Evolutionary conservation across 2,888 invertebrate genomes (phyloP).

Genomic region (Brachylomia viminalis): DNA sequence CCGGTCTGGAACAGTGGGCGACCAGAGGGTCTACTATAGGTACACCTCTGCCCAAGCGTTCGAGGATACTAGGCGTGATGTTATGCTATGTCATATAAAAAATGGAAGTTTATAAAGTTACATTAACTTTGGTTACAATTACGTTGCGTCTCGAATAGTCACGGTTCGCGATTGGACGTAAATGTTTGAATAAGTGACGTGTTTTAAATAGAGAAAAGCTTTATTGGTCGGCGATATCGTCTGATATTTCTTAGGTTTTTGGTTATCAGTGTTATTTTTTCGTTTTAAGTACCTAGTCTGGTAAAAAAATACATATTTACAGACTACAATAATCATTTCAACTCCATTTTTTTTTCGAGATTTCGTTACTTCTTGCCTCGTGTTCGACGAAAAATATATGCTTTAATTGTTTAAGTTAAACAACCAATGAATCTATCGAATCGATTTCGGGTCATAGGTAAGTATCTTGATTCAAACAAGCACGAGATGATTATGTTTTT

Average conservation of each 20-base stretch:
- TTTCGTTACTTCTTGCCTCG: neutral
- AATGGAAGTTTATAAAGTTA: neutral
- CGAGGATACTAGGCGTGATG: too few relatives aligned
- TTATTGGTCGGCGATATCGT: conserved; percentile 2
- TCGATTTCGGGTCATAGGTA: neutral
- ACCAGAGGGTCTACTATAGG: too few relatives aligned
- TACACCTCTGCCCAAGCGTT: too few relatives aligned
- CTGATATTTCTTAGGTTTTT: neutral
- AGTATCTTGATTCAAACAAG: neutral
- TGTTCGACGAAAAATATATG: neutral
- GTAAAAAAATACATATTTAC: neutral
- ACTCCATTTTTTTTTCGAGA: neutral
- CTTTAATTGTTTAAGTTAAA: neutral
- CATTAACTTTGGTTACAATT: neutral
- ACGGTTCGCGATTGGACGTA: neutral
- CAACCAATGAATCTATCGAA: neutral
- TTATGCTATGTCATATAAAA: neutral
- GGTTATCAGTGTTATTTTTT: neutral
- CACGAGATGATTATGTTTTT: too few relatives aligned
- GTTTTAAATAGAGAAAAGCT: neutral
- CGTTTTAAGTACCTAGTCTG: neutral
- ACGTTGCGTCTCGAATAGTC: conserved; percentile 3
- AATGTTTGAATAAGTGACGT: conserved; percentile 8
- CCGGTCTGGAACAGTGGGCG: too few relatives aligned
- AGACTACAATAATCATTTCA: neutral